Base-by-base conservation (phyloP, 2,888 invertebrate genomes). In the Stenolophus ochropezus region DNA sequence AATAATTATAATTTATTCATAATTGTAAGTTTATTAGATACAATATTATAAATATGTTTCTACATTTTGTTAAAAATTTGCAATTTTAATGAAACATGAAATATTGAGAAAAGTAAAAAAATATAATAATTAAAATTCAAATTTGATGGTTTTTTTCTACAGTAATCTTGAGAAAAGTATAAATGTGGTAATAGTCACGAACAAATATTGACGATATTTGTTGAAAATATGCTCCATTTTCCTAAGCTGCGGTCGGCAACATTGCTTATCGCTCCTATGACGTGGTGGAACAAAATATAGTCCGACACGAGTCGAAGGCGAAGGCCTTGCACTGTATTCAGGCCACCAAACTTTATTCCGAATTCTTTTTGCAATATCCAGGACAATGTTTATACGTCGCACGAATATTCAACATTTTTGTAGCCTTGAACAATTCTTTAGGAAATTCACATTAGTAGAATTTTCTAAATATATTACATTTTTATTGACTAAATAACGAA, bases 241-340 rank as follows among this genome's bases (percentile, higher is more conserved):
- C 73, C 73, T 71, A 42, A 33, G 20, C 27, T 73, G 73, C 25
- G 75, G 75, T 53, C 51, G 75, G 16, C 73, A 75, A 27, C 53
- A 53, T 75, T 27, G 51, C 75, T 75, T 75, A 75, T 75, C 75
- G 27, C 16, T 21, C 4, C 53, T 25, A 53, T 75, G 75, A 75
- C 75, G 75, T 75, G 75, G 51, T 23, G 23, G 49, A 73, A 73
- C 73, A 73, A 73, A 73, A 49, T 73, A 49, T 73, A 49, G 73
- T 27, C 27, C 49, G 73, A 20, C 18, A 73, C n/a, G 4, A 6
- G 14, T 14, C 5, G 14, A 49, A 14, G 21, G 47, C 73, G 25
- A 49, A 73, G 47, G 49, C 33, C 51, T 73, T 73, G 47, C 51
- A 49, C 51, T 21, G 8, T 73, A 49, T 73, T 49, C 49, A 3